Evolutionary conservation across 2,888 invertebrate genomes (phyloP), one percentile per base, ranked within the genome.

Genomic region (Drosophila flavopinicola): DNA sequence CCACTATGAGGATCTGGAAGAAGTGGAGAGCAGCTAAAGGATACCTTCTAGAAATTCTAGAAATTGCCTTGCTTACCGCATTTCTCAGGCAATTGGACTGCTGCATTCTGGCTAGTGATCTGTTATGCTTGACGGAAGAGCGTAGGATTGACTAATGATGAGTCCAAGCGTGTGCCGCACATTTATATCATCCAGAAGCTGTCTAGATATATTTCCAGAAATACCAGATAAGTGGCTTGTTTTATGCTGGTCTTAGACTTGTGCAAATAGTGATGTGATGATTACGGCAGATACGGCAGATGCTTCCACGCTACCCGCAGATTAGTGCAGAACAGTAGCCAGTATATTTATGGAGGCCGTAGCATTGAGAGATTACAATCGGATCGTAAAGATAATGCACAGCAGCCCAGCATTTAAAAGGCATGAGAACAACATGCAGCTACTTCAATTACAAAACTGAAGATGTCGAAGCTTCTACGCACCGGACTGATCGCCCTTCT

Each of bases 281-380:
- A 39, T 54, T 44, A 41, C 13, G 6, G 11, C 6, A 27, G 52
- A n/a, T 30, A 17, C 15, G 6, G n/a, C 10, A n/a, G n/a, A n/a
- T n/a, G 32, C 35, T 38, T 30, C 13, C 27, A 60, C 38, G 47
- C 42, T 45, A 48, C 23, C 20, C 25, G 3, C 3, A 60, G 56
- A 57, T 68, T 53, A 54, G 17, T 1, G 3, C 9, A 3, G 7
- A 38, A 64, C 75, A 41, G 85, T 67, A 74, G 67, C 71, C 27
- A 47, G 39, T 27, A 66, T 47, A 74, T 74, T 61, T 61, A 74
- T 80, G 60, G 53, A 32, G 37, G 24, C 24, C 4, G 5, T 65
- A 79, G 58, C 86, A 86, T 86, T 79, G 86, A 61, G 38, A 83
- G 86, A 80, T 80, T 75, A 64, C 27, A 37, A 6, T 25, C n/a